Base-by-base conservation (phyloP, 2,113 vertebrate genomes). In the Sceloporus undulatus region DNA sequence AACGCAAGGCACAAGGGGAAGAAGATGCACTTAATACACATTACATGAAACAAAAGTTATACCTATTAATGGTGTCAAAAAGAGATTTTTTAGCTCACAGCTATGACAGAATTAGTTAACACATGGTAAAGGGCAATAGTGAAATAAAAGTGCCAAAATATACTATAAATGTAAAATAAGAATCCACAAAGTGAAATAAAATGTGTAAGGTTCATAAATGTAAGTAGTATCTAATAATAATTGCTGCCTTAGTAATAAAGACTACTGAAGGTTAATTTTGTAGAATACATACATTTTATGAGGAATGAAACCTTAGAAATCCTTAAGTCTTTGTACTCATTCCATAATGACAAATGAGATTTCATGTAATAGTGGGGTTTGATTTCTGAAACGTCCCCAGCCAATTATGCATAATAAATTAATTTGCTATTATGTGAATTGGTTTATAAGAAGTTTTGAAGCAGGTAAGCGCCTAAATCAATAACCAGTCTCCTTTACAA, bases 141-240 rank as follows among this genome's bases (percentile, higher is more conserved):
- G 25, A 54, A 79, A 68, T 79, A 54, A 79, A 62, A 75, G 1
- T 18, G 14, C 23, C 85, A 38, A 87, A 54, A 68, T 70, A 87
- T n/a, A 71, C 48, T 86, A 54, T 80, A 66, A 56, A 70, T 79
- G 40, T 79, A 80, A 79, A 87, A 73, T 73, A 80, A 78, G 73
- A 65, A 79, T 70, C 62, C 3, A 13, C 59, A 71, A 71, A 71
- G 3, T 59, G 25, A 56, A 86, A 79, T 80, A 71, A 38, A 52
- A 73, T 80, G 77, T 80, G 42, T 11, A 38, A 54, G 48, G 25
- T 70, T 56, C 75, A 80, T 78, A 78, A 78, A 86, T 2, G 56
- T 34, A 78, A 66, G 38, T 68, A 52, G 9, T 5, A 86, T 40
- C 73, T 66, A 85, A n/a, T 84, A 73, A 84, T 86, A 66, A 86